Conservation (phyloP, 2,888 invertebrate genomes). For the Volucella inanis region DNA sequence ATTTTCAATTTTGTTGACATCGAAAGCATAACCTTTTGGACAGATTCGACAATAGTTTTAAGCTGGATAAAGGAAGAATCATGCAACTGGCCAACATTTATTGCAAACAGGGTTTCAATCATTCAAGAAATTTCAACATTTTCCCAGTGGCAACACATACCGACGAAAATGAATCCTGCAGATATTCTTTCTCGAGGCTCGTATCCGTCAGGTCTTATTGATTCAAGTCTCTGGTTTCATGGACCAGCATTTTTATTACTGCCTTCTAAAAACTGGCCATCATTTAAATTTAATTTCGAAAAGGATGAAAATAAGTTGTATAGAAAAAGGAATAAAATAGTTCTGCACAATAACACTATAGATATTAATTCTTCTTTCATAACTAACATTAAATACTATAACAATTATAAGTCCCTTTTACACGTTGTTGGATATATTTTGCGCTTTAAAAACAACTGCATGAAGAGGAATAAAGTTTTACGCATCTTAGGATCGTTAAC, state of each 20-base stretch:
- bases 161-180: slow-evolving; percentile 49
- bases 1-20: slow-evolving; percentile 37
- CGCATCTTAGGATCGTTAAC: slow-evolving; percentile 17
- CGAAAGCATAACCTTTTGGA: slow-evolving; percentile 35
- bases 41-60: slow-evolving; percentile 49
- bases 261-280: slow-evolving; percentile 46
- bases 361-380: too few species aligned
- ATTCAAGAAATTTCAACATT: slow-evolving; percentile 49
- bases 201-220: slow-evolving; percentile 31
- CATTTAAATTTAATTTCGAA: slow-evolving; percentile 8
- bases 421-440: slow-evolving; percentile 51
- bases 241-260: slow-evolving; percentile 49
- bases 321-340: too few species aligned
- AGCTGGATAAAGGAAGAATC: slow-evolving; percentile 38
- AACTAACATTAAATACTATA: slow-evolving; percentile 49
- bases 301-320: too few species aligned
- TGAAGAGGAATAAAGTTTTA: slow-evolving; percentile 21
- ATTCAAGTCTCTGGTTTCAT: slow-evolving; percentile 56
- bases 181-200: slow-evolving; percentile 53
- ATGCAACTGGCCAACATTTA: slow-evolving; percentile 55
- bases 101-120: slow-evolving; percentile 39
- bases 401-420: slow-evolving; percentile 32
- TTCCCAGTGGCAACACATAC: slow-evolving; percentile 54
- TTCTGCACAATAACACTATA: too few species aligned
- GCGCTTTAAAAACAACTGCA: slow-evolving; percentile 48